A percentile compares a stretch with the other conserved stretches of the same genome.
Conservation (phyloP, 2,797 vertebrate genomes). For the Trachurus trachurus region DNA sequence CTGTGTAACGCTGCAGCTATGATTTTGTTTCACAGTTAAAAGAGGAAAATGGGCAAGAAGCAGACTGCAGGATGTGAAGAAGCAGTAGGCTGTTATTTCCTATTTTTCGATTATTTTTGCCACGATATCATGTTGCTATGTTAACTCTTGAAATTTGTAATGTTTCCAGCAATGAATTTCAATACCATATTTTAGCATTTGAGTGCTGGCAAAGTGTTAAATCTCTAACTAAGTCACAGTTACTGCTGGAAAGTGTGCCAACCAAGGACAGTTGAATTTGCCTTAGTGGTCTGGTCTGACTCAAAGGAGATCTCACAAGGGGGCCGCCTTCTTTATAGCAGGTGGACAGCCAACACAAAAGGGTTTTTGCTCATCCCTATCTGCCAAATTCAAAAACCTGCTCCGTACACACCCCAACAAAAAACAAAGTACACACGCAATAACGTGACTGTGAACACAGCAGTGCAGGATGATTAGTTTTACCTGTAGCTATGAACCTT, state of each 20-base stretch:
- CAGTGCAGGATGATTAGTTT: neutral
- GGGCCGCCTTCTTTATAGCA: conserved; percentile 32
- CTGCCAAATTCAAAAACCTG: conserved; percentile 27
- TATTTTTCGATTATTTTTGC: neutral
- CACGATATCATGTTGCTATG: neutral
- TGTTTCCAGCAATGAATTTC: conserved; percentile 6
- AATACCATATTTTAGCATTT: conserved; percentile 39
- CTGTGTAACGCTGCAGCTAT: neutral
- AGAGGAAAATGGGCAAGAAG: neutral
- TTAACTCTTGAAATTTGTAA: conserved; percentile 3
- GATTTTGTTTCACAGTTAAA: neutral
- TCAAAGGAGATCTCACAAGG: conserved; percentile 57
- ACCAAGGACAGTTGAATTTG: conserved; percentile 72
- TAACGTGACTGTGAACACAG: neutral
- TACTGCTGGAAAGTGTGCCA: conserved; percentile 66
- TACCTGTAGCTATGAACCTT: neutral
- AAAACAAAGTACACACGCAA: neutral
- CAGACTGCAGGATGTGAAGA: neutral
- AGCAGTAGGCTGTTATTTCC: neutral
- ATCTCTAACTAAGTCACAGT: conserved; percentile 49
- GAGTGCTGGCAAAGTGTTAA: conserved; percentile 17
- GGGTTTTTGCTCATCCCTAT: neutral
- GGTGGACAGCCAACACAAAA: conserved; percentile 38
- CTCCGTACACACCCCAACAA: conserved; percentile 9
- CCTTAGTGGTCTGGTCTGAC: conserved; percentile 56